These are phyloP conservation scores for Amiota minor DNA, from an alignment of 2,888 invertebrate species.

Conservation along the genomic window DNA sequence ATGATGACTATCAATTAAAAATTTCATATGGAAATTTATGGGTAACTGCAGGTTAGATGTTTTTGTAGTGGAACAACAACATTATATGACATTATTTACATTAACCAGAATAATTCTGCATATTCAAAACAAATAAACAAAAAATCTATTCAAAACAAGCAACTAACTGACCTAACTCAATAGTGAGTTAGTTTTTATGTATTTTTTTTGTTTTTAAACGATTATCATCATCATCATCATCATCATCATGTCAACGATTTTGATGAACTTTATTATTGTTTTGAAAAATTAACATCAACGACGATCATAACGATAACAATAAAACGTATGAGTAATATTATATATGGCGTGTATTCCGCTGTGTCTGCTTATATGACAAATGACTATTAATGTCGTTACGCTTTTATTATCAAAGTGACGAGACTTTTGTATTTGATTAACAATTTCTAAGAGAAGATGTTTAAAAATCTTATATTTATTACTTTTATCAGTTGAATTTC, in stretches of 20 bases:
- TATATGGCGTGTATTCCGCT: slow-evolving; percentile 30
- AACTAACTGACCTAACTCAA: slow-evolving; percentile 22
- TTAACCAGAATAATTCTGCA: no score
- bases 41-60: no score
- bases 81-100: no score
- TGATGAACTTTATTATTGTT: neutral
- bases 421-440: neutral
- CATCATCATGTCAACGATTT: neutral
- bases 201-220: no score
- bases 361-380: no score
- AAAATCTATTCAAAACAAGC: neutral
- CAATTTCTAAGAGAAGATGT: neutral
- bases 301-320: slow-evolving; percentile 41
- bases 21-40: no score
- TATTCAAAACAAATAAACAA: neutral
- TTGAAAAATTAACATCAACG: neutral
- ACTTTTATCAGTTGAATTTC: neutral
- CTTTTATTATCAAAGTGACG: neutral
- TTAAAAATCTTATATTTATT: neutral
- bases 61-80: no score
- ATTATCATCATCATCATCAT: no score
- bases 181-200: no score
- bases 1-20: no score
- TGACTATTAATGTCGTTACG: no score
- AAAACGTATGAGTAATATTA: slow-evolving; percentile 57